Conservation (phyloP, 2,888 invertebrate genomes). For the Dasysyrphus tricinctus region DNA sequence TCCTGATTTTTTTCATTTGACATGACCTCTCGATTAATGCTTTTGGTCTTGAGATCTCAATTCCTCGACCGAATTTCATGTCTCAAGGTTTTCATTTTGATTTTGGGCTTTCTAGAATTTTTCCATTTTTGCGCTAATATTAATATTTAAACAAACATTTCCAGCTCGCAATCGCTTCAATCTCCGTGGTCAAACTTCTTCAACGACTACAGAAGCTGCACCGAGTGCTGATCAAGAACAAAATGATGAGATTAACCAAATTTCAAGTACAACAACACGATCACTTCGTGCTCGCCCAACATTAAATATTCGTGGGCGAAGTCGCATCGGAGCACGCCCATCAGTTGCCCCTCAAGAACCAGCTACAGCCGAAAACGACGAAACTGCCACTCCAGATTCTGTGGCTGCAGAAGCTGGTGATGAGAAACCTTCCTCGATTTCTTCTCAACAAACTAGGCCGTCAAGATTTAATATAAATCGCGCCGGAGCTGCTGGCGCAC, state of each 20-base stretch:
- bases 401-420: conserved; percentile 77
- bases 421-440: conserved; percentile 76
- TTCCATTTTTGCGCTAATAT: background rate
- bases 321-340: conserved; percentile 78
- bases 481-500: conserved; percentile 72
- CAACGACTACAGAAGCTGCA: conserved; percentile 78
- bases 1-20: too few species aligned
- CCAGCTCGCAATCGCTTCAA: conserved; percentile 83
- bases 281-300: conserved; percentile 80
- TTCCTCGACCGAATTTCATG: too few species aligned
- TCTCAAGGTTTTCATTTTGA: too few species aligned
- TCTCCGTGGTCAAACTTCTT: conserved; percentile 80
- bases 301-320: conserved; percentile 81
- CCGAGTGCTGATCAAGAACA: conserved; percentile 69
- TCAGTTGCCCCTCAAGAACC: conserved; percentile 79
- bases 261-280: conserved; percentile 80
- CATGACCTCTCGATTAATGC: too few species aligned
- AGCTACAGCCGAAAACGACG: conserved; percentile 59
- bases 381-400: conserved; percentile 65
- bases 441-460: conserved; percentile 78
- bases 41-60: too few species aligned
- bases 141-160: conserved; percentile 6
- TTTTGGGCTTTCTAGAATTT: too few species aligned
- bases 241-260: conserved; percentile 75
- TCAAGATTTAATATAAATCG: conserved; percentile 82